These are phyloP conservation scores for Synergus gifuensis DNA, from an alignment of 2,888 invertebrate genomes.

Conservation along the genomic window DNA sequence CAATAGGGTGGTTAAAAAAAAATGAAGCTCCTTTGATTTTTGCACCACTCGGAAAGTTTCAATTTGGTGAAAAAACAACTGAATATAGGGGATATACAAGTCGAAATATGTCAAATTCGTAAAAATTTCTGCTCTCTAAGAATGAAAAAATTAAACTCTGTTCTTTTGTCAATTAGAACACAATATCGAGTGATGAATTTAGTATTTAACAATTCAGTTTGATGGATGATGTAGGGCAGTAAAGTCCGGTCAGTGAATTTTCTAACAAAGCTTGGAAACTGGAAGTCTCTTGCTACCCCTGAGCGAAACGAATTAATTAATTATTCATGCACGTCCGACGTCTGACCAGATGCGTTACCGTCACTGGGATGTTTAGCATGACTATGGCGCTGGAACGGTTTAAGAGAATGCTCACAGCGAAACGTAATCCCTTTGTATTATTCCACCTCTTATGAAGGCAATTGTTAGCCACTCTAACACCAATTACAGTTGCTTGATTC, in stretches of 20 bases:
- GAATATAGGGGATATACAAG: too few relatives aligned
- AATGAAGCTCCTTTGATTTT: too few relatives aligned
- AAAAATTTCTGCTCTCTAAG: background rate
- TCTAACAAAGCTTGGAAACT: conserved; percentile 45
- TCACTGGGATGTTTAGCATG: conserved; percentile 72
- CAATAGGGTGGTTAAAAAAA: too few relatives aligned
- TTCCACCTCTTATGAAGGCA: conserved; percentile 21
- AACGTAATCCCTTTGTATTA: conserved; percentile 44
- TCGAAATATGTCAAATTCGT: background rate
- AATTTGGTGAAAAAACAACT: background rate
- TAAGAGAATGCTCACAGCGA: conserved; percentile 50
- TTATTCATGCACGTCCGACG: conserved; percentile 73
- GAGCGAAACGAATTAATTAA: conserved; percentile 70
- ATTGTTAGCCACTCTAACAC: background rate
- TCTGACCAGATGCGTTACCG: conserved; percentile 63
- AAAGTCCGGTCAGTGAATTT: conserved; percentile 5
- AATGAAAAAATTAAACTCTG: background rate
- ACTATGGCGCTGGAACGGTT: conserved; percentile 61
- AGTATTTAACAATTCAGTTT: background rate
- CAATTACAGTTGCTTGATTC: background rate
- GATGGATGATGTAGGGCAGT: background rate
- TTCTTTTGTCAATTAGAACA: background rate
- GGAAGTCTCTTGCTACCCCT: conserved; percentile 51
- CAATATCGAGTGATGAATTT: background rate
- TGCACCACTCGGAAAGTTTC: too few relatives aligned